Conservation (phyloP, 1,140 invertebrate genomes). For the Drosophila ficusphila region DNA sequence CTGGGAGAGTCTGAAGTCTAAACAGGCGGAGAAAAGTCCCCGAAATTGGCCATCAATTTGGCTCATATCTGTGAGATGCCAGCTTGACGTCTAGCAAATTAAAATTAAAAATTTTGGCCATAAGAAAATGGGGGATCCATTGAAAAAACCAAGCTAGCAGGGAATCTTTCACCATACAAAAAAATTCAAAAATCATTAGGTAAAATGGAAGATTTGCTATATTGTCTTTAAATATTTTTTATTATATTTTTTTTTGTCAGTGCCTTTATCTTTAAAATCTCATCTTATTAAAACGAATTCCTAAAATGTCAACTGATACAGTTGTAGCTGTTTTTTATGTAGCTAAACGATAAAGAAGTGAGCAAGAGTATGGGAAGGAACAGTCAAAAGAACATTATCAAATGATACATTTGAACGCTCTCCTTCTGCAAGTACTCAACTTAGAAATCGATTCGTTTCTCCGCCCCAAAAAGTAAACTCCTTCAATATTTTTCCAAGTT, state of each 20-base stretch:
- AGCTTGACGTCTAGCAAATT: too few species aligned
- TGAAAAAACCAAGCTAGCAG: too few species aligned
- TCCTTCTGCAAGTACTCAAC: background rate
- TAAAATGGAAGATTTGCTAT: too few species aligned
- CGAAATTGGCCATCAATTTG: slow-evolving; percentile 19
- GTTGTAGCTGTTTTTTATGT: background rate
- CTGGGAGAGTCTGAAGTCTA: background rate
- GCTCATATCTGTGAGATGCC: background rate
- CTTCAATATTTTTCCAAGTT: slow-evolving; percentile 44
- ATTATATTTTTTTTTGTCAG: too few species aligned
- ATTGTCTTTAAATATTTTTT: too few species aligned
- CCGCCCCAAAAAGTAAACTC: slow-evolving; percentile 19
- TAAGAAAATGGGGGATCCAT: too few species aligned
- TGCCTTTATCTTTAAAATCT: too few species aligned
- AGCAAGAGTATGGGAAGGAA: too few species aligned
- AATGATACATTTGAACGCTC: slow-evolving; percentile 10
- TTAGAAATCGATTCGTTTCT: slow-evolving; percentile 4
- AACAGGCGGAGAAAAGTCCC: slow-evolving; percentile 1
- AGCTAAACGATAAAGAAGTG: background rate
- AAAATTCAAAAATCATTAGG: too few species aligned
- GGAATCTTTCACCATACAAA: too few species aligned
- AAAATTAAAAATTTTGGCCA: too few species aligned
- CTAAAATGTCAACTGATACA: background rate
- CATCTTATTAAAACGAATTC: too few species aligned
- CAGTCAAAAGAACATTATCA: slow-evolving; percentile 12